Percentiles rank a stretch among this genome's conserved stretches.
These are phyloP conservation scores for Drosophila setosimentum DNA, from an alignment of 2,888 invertebrate genomes.

Conservation along the genomic window DNA sequence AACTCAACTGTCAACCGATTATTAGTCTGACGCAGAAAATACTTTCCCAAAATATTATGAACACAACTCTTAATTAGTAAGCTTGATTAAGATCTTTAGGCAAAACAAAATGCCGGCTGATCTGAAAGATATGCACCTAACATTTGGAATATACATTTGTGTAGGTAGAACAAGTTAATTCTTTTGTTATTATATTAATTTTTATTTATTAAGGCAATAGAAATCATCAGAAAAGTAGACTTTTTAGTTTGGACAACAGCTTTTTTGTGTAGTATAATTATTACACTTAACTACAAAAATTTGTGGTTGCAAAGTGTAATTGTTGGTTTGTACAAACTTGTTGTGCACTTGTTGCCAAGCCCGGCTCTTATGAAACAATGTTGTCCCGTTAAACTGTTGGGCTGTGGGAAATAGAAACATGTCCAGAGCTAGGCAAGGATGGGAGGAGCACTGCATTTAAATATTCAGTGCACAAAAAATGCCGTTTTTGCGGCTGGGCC, in stretches of 20 bases:
- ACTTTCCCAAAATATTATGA: neutral
- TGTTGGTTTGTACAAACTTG: neutral
- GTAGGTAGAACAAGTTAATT: neutral
- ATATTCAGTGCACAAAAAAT: slow-evolving; percentile 46
- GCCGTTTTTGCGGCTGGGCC: slow-evolving; percentile 37
- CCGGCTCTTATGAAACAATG: slow-evolving; percentile 40
- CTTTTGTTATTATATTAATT: neutral
- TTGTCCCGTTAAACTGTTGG: slow-evolving; percentile 65
- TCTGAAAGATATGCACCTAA: neutral
- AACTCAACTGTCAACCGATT: neutral
- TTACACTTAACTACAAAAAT: neutral
- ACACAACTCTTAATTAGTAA: neutral
- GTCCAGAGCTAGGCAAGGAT: slow-evolving; percentile 16
- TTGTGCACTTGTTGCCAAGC: slow-evolving; percentile 3
- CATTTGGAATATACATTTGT: neutral
- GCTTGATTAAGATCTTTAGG: neutral
- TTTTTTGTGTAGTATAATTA: neutral
- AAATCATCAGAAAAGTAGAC: neutral
- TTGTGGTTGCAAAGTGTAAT: neutral
- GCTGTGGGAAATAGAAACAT: slow-evolving; percentile 61
- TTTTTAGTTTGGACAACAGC: neutral
- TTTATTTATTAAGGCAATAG: neutral
- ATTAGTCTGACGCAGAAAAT: neutral
- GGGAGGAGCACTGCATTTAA: slow-evolving; percentile 27
- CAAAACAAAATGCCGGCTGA: neutral